phyloP scores from a whole-genome alignment of 2,888 invertebrate genomes.

The Megaustenia siamemsis region DNA sequence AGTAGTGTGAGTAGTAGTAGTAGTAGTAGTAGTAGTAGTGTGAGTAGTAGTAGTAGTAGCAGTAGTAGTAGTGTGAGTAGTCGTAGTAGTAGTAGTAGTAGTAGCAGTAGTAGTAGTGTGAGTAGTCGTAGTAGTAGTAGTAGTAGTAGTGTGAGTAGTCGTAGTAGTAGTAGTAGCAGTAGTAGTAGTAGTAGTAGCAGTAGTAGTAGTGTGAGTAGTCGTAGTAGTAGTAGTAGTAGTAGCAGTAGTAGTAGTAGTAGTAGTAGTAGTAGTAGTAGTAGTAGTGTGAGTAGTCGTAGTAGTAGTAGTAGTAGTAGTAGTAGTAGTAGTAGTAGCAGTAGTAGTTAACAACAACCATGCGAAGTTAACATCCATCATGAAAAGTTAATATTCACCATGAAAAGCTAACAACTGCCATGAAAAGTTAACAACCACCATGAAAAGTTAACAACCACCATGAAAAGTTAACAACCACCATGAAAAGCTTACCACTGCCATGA shows the following conservation, averaged over 20 bases:
- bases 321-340: too few species aligned
- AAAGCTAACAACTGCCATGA: too few species aligned
- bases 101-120: conserved; percentile 29
- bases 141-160: conserved; percentile 23
- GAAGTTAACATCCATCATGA: too few species aligned
- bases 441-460: too few species aligned
- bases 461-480: too few species aligned
- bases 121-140: conserved; percentile 38
- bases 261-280: too few species aligned
- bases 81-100: conserved; percentile 22
- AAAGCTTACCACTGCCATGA: too few species aligned
- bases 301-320: too few species aligned
- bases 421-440: too few species aligned
- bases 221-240: neutral
- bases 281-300: too few species aligned
- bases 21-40: neutral
- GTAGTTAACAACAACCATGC: too few species aligned
- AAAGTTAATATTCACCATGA: too few species aligned
- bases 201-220: neutral
- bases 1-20: conserved; percentile 1
- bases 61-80: conserved; percentile 35
- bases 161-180: conserved; percentile 24
- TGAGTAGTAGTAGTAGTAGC: neutral
- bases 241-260: neutral
- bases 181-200: neutral